A percentile compares a stretch with the other conserved stretches of the same genome.
Evolutionary conservation across 2,797 vertebrate species (phyloP).

Genomic region (Ctenochaetus hawaiiensis): DNA sequence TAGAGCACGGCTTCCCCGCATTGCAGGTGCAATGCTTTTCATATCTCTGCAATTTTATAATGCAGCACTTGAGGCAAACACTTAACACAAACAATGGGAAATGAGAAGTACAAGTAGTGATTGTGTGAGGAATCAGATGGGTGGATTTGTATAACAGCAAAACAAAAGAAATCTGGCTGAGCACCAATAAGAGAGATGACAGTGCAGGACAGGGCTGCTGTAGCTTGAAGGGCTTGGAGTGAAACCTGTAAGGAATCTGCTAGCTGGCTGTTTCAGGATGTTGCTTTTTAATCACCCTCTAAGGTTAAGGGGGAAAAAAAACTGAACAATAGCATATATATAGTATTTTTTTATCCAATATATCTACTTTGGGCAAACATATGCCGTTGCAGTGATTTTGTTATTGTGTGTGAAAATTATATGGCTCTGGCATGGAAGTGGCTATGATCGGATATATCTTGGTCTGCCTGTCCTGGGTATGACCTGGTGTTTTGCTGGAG

Average conservation of each 20-base stretch:
- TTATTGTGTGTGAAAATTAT: conserved; percentile 51
- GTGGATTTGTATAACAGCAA: conserved; percentile 41
- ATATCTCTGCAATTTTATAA: conserved; percentile 46
- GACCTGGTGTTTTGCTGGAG: conserved; percentile 61
- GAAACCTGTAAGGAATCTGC: conserved; percentile 48
- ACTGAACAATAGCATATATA: conserved; percentile 34
- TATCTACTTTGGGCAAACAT: conserved; percentile 16
- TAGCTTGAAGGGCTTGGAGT: conserved; percentile 65
- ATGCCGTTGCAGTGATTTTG: conserved; percentile 21
- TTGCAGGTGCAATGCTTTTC: conserved; percentile 62
- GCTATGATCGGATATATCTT: conserved; percentile 41
- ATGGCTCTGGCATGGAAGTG: conserved; percentile 38
- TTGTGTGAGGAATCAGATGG: conserved; percentile 30
- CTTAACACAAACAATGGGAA: conserved; percentile 43
- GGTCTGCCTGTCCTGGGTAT: conserved; percentile 39
- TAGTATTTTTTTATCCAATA: conserved; percentile 30
- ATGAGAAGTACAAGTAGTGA: conserved; percentile 29
- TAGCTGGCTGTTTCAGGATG: conserved; percentile 34
- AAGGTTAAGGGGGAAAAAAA: conserved; percentile 44
- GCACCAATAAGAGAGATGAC: conserved; percentile 47
- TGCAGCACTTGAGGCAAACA: conserved; percentile 18
- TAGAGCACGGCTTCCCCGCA: conserved; percentile 58
- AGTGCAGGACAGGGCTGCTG: conserved; percentile 44
- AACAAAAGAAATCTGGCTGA: conserved; percentile 52
- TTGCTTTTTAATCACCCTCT: conserved; percentile 45